phyloP scores from a whole-genome alignment of 2,888 invertebrate genomes.

The Scaptomyza caliginosa region DNA sequence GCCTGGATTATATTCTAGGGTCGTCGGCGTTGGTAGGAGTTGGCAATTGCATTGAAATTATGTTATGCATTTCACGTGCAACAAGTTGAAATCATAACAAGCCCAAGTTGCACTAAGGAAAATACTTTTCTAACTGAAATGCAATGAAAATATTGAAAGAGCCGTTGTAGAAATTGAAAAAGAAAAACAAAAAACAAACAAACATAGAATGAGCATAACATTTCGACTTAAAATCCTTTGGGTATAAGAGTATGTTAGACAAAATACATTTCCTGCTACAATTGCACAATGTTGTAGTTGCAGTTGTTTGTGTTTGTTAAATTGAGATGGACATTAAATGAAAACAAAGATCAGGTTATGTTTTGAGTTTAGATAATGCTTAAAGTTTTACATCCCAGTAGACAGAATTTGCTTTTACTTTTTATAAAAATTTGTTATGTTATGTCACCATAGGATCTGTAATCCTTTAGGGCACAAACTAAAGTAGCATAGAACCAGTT shows the following conservation, averaged over 20 bases:
- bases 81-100: slow-evolving; percentile 81
- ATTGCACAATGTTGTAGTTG: slow-evolving; percentile 23
- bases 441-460: not conserved
- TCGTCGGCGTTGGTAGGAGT: slow-evolving; percentile 4
- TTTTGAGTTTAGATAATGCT: not conserved
- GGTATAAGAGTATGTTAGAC: slow-evolving; percentile 6
- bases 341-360: not conserved
- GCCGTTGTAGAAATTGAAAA: slow-evolving; percentile 50
- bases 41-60: slow-evolving; percentile 39
- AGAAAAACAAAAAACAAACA: slow-evolving; percentile 41
- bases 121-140: slow-evolving; percentile 66
- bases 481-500: not conserved
- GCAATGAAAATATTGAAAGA: slow-evolving; percentile 76
- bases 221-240: too few relatives aligned
- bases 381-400: not conserved
- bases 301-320: slow-evolving; percentile 2
- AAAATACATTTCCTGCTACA: slow-evolving; percentile 54
- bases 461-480: not conserved
- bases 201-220: too few relatives aligned
- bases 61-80: slow-evolving; percentile 80
- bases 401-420: not conserved
- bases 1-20: slow-evolving; percentile 48
- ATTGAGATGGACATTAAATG: not conserved
- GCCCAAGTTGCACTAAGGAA: slow-evolving; percentile 39
- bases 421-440: too few relatives aligned